Conservation (phyloP, 1,140 invertebrate genomes). For the Sipha flava region DNA sequence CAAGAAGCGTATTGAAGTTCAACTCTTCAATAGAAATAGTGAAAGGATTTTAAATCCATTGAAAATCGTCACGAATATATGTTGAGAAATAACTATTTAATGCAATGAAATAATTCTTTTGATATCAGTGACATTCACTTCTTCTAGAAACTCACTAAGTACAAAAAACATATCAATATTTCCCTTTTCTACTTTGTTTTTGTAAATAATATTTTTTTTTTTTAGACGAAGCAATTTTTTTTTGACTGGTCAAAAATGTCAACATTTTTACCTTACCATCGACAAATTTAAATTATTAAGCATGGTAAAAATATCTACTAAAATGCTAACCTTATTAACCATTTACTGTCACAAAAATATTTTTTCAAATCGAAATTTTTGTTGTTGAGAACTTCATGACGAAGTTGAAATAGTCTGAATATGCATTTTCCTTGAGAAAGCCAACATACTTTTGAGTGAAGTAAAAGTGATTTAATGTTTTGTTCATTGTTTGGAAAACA, state of each 20-base stretch:
- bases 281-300: background rate
- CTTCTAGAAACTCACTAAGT: no score
- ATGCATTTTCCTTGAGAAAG: constrained; percentile 42
- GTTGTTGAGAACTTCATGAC: constrained; percentile 35
- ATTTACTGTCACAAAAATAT: background rate
- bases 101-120: no score
- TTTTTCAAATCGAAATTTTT: background rate
- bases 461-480: constrained; percentile 41
- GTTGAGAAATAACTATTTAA: no score
- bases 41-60: no score
- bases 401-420: constrained; percentile 42
- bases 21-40: no score
- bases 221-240: no score
- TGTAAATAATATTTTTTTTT: no score
- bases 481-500: constrained; percentile 38
- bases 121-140: no score
- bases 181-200: no score
- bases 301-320: constrained; percentile 6
- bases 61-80: background rate
- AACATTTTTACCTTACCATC: background rate
- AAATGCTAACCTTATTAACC: background rate
- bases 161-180: no score
- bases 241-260: constrained; percentile 35
- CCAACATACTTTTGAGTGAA: constrained; percentile 42
- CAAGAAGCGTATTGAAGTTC: no score